Evolutionary conservation across 2,888 invertebrate genomes (phyloP).

Genomic region (Pollenia labialis): DNA sequence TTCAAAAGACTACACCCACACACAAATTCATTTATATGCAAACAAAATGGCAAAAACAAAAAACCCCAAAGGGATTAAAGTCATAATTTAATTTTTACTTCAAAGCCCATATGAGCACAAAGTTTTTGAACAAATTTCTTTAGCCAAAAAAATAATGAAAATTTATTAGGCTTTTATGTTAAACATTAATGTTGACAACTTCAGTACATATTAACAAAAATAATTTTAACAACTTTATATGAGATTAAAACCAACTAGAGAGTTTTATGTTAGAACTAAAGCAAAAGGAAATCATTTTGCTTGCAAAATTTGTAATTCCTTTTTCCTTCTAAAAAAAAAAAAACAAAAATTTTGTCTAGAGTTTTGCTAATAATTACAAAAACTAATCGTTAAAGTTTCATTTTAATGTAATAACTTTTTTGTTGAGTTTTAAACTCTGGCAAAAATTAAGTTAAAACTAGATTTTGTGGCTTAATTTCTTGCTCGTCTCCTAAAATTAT

Average conservation of each 20-base stretch:
- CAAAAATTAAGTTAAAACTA: constrained; percentile 19
- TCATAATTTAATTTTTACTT: constrained; percentile 56
- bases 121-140: background rate
- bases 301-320: background rate
- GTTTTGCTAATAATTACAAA: constrained; percentile 59
- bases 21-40: background rate
- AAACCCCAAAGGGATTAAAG: constrained; percentile 61
- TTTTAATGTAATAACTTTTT: constrained; percentile 64
- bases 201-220: background rate
- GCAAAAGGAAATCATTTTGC: background rate
- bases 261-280: background rate
- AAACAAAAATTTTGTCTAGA: constrained; percentile 29
- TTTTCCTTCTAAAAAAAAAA: background rate
- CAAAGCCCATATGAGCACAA: constrained; percentile 29
- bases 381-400: constrained; percentile 67
- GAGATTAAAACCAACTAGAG: background rate
- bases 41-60: background rate
- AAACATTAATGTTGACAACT: constrained; percentile 61
- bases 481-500: constrained; percentile 51
- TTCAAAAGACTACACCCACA: constrained; percentile 24
- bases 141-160: constrained; percentile 34
- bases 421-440: constrained; percentile 19
- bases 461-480: constrained; percentile 54
- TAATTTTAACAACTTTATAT: constrained; percentile 16
- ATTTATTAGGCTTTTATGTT: constrained; percentile 50